Conservation (phyloP, 1,140 invertebrate species). For the Caenorhabditis briggsae region DNA sequence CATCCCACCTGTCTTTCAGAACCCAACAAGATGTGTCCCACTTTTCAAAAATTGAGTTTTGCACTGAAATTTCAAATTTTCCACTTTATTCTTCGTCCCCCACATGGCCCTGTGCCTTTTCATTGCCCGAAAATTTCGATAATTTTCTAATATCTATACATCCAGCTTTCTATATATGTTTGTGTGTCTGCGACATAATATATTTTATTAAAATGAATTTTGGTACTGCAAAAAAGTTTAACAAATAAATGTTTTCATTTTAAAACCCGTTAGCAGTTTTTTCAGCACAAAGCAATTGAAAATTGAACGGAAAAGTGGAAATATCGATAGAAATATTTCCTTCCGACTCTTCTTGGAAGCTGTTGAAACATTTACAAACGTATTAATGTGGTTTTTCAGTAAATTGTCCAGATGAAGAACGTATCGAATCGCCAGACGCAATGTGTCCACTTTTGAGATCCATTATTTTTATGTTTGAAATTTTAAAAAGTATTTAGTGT, state of each 20-base stretch:
- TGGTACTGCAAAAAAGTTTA: not conserved
- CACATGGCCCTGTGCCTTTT: not conserved
- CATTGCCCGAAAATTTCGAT: not conserved
- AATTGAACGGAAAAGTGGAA: not conserved
- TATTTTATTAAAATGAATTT: constrained; percentile 6
- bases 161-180: not conserved
- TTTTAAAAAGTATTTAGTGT: too few species aligned
- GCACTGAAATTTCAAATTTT: too few species aligned
- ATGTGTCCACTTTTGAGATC: constrained; percentile 80
- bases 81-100: not conserved
- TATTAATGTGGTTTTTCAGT: constrained; percentile 66
- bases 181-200: constrained; percentile 37
- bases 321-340: constrained; percentile 56
- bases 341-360: constrained; percentile 63
- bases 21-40: not conserved
- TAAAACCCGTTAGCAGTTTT: not conserved
- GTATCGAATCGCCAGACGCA: constrained; percentile 79
- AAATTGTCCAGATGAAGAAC: constrained; percentile 79
- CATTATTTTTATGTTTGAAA: too few species aligned
- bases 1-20: not conserved
- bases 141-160: not conserved
- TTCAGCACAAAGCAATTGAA: not conserved
- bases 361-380: constrained; percentile 60
- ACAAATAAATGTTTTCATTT: too few species aligned
- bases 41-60: too few species aligned